Percentiles rank a stretch among this genome's conserved stretches.
Evolutionary conservation across 2,888 invertebrate genomes (phyloP).

Genomic region (Meiosimyza decipiens): DNA sequence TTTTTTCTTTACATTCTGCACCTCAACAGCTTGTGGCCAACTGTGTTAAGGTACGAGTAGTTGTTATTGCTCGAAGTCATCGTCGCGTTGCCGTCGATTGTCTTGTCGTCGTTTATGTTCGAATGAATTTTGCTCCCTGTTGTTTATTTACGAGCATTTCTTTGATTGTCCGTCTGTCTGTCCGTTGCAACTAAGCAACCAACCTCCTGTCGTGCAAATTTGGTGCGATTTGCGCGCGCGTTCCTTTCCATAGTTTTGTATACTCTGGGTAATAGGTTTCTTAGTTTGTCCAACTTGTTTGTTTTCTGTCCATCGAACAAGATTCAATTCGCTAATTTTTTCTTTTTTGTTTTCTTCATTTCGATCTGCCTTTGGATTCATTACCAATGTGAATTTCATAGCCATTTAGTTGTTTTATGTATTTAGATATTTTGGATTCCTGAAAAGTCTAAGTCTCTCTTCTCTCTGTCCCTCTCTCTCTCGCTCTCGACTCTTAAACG

Average conservation of each 20-base stretch:
- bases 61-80: conserved; percentile 46
- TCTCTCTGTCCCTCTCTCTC: too few species aligned
- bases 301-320: conserved; percentile 65
- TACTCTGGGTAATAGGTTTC: conserved; percentile 43
- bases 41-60: conserved; percentile 46
- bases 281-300: conserved; percentile 66
- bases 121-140: conserved; percentile 64
- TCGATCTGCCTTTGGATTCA: conserved; percentile 5
- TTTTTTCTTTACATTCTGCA: too few species aligned
- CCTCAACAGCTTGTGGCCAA: conserved; percentile 27
- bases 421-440: too few species aligned
- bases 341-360: conserved; percentile 10
- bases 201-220: conserved; percentile 42
- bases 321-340: conserved; percentile 51
- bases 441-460: too few species aligned
- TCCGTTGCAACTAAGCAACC: conserved; percentile 19
- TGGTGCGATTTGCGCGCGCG: conserved; percentile 30
- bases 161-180: conserved; percentile 34
- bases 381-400: too few species aligned
- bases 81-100: conserved; percentile 62
- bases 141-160: conserved; percentile 51
- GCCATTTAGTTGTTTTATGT: too few species aligned
- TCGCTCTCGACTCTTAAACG: too few species aligned
- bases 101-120: conserved; percentile 66
- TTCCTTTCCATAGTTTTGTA: conserved; percentile 26